Evolutionary conservation across 2,888 invertebrate species (phyloP), one percentile per base, ranked within the genome.

Genomic region (Agrochola lychnidis): DNA sequence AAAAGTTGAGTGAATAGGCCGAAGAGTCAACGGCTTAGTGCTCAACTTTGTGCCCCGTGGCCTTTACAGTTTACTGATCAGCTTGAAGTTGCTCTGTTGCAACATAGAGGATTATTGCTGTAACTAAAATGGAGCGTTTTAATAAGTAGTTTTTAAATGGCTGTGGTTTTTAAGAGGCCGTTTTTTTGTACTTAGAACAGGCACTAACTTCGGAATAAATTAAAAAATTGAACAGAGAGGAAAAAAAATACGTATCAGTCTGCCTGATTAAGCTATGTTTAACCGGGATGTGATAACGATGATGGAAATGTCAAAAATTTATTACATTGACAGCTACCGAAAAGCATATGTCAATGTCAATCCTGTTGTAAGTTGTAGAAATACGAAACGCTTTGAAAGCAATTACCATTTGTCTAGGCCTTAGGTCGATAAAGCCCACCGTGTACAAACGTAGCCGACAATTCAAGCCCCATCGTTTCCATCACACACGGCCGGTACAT

Each of bases 1-100:
- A 81, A 86, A 88, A 84, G 77, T 81, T 81, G 62, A 56, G 57
- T 73, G 74, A 75, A 79, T 78, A 83, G 79, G 81, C 81, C 62
- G 76, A 76, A 81, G 79, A 86, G 82, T 88, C 79, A 79, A 71
- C 72, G 63, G 79, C 76, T 84, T 80, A 79, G 64, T 40, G 51
- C 61, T 42, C 64, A 77, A 81, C 83, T 71, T 73, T 40, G 75
- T 66, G 73, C 56, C 72, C 64, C 53, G 40, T 6, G 70, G 71
- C 22, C 42, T 77, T 51, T n/a, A 56, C 63, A 72, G 72, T 83
- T 81, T 81, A 69, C 71, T 48, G 64, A 70, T 73, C 71, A 71
- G 82, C 76, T 84, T 25, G 40, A 77, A 72, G 25, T 84, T 84
- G 25, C 30, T 69, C 69, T 75, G 19, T 51, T 19, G 40, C 57